phyloP scores from a whole-genome alignment of 2,113 vertebrate genomes.

The Cyprinodon tularosa region DNA sequence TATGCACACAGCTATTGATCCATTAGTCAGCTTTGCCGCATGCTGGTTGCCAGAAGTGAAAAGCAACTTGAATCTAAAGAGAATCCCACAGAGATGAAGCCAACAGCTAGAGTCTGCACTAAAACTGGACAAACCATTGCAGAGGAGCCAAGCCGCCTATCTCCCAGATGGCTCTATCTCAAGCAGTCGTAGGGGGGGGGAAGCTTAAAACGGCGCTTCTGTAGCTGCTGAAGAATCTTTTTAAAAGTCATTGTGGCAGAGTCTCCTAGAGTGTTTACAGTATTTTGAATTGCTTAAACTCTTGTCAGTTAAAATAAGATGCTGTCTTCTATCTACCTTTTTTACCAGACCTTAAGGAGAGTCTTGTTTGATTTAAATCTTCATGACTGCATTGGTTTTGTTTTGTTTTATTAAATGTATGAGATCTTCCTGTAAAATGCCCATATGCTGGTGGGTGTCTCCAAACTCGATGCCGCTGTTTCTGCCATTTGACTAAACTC shows the following conservation, averaged over 20 bases:
- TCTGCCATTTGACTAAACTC: too few relatives aligned
- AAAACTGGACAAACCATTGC: constrained; percentile 53
- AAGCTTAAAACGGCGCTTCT: constrained; percentile 42
- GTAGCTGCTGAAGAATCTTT: constrained; percentile 28
- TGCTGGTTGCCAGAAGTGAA: constrained; percentile 18
- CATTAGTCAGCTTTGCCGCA: constrained; percentile 42
- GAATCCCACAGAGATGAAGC: constrained; percentile 51
- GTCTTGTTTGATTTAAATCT: neutral
- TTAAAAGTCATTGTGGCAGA: constrained; percentile 6
- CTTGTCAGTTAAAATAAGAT: neutral
- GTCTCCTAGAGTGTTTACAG: constrained; percentile 2
- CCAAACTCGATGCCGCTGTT: too few relatives aligned
- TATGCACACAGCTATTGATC: constrained; percentile 19
- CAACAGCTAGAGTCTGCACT: constrained; percentile 42
- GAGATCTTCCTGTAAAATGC: neutral
- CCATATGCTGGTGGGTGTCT: too few relatives aligned
- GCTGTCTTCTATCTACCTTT: neutral
- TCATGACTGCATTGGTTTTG: neutral
- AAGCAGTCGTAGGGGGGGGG: constrained; percentile 36
- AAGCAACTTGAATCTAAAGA: constrained; percentile 48
- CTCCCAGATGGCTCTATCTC: constrained; percentile 67
- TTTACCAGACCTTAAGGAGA: neutral
- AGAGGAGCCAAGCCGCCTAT: constrained; percentile 62
- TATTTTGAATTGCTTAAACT: neutral
- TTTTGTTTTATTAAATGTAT: neutral